phyloP scores from a whole-genome alignment of 2,113 vertebrate species.

The Cisticola juncidis region DNA sequence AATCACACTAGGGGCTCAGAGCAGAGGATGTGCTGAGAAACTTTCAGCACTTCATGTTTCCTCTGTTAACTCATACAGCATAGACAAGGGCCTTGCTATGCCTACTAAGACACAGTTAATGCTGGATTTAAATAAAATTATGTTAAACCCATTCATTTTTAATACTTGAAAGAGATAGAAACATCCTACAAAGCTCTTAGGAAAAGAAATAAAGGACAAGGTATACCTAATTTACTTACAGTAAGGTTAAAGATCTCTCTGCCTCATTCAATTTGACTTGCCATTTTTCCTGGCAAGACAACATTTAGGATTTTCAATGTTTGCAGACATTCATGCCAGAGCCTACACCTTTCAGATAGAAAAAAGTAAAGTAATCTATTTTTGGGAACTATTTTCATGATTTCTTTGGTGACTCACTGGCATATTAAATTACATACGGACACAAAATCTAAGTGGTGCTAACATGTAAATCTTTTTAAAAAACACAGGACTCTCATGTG shows the following conservation, averaged over 20 bases:
- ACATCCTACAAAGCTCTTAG: background rate
- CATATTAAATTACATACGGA: background rate
- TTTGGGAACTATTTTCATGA: background rate
- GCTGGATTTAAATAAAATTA: background rate
- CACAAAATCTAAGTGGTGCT: background rate
- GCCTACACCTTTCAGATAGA: background rate
- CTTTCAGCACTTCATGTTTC: background rate
- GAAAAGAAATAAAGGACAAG: background rate
- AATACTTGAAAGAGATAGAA: background rate
- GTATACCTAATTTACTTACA: background rate
- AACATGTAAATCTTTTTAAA: background rate
- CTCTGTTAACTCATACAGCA: background rate
- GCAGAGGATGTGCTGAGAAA: background rate
- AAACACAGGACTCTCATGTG: background rate
- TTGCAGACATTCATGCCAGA: background rate
- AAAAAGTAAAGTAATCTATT: background rate
- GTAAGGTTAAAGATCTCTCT: background rate
- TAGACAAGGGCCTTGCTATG: background rate
- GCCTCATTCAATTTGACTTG: background rate
- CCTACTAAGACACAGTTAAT: background rate
- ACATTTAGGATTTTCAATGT: background rate
- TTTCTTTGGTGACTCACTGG: background rate
- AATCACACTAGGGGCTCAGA: background rate
- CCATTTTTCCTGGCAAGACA: background rate
- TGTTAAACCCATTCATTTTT: background rate